These are phyloP conservation scores for Rotaria macrura DNA, from an alignment of 2,888 invertebrate species.

Conservation along the genomic window DNA sequence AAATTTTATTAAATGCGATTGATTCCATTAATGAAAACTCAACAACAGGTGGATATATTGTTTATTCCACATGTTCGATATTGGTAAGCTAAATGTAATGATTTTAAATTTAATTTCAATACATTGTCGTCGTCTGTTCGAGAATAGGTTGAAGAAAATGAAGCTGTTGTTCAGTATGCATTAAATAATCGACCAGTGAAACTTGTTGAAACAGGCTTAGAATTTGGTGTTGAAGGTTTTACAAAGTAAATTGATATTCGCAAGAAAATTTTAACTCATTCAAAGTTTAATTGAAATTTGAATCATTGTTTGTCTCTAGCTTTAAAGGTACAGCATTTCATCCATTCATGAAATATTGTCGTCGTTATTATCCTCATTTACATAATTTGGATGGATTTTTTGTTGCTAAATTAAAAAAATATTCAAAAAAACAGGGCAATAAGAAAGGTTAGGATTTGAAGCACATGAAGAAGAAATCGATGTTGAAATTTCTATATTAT, in stretches of 20 bases:
- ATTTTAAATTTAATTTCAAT: too few species aligned
- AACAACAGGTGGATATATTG: constrained; percentile 78
- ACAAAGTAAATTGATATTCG: constrained; percentile 61
- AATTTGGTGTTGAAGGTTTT: constrained; percentile 90
- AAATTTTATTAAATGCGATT: constrained; percentile 84
- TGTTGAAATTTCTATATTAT: not conserved
- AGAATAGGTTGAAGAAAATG: constrained; percentile 78
- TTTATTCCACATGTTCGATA: constrained; percentile 96
- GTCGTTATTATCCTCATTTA: constrained; percentile 78
- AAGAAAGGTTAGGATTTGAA: not conserved
- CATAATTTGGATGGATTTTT: constrained; percentile 99
- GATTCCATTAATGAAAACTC: constrained; percentile 87
- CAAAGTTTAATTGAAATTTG: too few species aligned
- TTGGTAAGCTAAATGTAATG: constrained; percentile 55
- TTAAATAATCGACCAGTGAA: constrained; percentile 78
- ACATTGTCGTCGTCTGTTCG: too few species aligned
- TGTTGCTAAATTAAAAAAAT: constrained; percentile 92
- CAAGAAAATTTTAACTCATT: too few species aligned
- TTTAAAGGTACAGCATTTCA: constrained; percentile 63
- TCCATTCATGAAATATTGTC: constrained; percentile 72
- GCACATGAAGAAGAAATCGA: too few species aligned
- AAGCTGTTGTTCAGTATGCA: constrained; percentile 88
- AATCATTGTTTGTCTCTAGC: constrained; percentile 43
- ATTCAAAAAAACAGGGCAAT: constrained; percentile 51
- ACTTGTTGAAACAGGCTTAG: constrained; percentile 78